A percentile compares a stretch with the other conserved stretches of the same genome.
Evolutionary conservation across 2,888 invertebrate species (phyloP).

Genomic region (Busseola fusca): DNA sequence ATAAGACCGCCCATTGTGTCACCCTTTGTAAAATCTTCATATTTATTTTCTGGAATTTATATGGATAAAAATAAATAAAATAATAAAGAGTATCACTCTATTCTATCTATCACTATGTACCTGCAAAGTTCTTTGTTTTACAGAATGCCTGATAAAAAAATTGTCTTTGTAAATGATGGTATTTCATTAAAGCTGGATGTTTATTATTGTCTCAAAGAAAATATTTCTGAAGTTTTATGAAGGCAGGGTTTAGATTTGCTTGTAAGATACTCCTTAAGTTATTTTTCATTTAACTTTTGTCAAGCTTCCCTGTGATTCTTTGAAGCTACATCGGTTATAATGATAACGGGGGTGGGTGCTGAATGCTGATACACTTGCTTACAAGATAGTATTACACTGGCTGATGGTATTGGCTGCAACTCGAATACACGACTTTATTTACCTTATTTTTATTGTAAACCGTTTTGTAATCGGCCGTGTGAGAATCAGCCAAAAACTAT

Average conservation of each 20-base stretch:
- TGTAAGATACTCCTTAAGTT: neutral
- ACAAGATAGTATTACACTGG: neutral
- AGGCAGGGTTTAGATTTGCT: neutral
- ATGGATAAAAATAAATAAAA: no score
- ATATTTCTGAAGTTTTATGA: constrained; percentile 16
- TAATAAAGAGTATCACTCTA: no score
- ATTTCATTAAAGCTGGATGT: constrained; percentile 30
- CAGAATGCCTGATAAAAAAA: constrained; percentile 28
- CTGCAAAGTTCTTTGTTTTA: constrained; percentile 24
- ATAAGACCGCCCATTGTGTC: no score
- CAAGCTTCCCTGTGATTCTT: neutral
- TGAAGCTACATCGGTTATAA: neutral
- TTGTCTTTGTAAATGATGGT: constrained; percentile 32
- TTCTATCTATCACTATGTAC: neutral
- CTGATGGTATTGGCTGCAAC: neutral
- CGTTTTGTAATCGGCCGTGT: no score
- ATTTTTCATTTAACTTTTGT: neutral
- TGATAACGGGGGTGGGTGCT: neutral
- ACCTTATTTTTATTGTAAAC: neutral
- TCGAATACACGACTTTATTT: neutral
- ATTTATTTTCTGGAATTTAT: no score
- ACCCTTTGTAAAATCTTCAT: no score
- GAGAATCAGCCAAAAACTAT: no score
- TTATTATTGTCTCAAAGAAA: constrained; percentile 19
- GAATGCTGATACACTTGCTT: neutral